phyloP scores from a whole-genome alignment of 2,888 invertebrate species.

The Xylota segnis region DNA sequence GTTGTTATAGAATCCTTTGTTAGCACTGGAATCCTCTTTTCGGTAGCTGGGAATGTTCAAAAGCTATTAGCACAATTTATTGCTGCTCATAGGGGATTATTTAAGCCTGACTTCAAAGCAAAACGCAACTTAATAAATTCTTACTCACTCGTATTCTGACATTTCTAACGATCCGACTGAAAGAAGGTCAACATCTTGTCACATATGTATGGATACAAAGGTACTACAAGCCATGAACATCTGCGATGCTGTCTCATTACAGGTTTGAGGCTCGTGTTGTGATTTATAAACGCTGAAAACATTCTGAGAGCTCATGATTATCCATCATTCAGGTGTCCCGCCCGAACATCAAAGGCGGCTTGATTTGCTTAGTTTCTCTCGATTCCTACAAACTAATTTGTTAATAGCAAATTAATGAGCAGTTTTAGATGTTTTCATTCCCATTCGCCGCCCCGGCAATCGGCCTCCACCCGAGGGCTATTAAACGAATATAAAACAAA shows the following conservation, averaged over 20 bases:
- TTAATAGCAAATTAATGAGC: slow-evolving; percentile 75
- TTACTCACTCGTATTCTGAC: neutral
- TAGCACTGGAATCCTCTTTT: too few species aligned
- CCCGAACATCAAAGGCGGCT: slow-evolving; percentile 60
- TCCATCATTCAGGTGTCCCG: slow-evolving; percentile 50
- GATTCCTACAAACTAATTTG: slow-evolving; percentile 73
- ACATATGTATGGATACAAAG: slow-evolving; percentile 18
- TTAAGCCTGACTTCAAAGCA: too few species aligned
- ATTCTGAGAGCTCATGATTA: slow-evolving; percentile 56
- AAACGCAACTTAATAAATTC: neutral
- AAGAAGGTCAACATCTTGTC: slow-evolving; percentile 36
- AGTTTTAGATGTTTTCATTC: slow-evolving; percentile 74
- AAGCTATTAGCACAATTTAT: too few species aligned
- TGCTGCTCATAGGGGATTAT: too few species aligned
- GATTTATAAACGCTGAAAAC: slow-evolving; percentile 60
- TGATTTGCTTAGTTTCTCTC: slow-evolving; percentile 59
- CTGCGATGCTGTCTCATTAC: slow-evolving; percentile 39
- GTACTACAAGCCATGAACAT: slow-evolving; percentile 12
- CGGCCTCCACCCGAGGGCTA: slow-evolving; percentile 57
- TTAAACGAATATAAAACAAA: slow-evolving; percentile 72
- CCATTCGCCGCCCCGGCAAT: slow-evolving; percentile 50
- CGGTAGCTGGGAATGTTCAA: too few species aligned
- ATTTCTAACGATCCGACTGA: neutral
- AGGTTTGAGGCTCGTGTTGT: slow-evolving; percentile 22
- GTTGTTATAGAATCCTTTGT: too few species aligned